Base-by-base conservation (phyloP, 2,888 invertebrate species). In the Patella ulyssiponensis region DNA sequence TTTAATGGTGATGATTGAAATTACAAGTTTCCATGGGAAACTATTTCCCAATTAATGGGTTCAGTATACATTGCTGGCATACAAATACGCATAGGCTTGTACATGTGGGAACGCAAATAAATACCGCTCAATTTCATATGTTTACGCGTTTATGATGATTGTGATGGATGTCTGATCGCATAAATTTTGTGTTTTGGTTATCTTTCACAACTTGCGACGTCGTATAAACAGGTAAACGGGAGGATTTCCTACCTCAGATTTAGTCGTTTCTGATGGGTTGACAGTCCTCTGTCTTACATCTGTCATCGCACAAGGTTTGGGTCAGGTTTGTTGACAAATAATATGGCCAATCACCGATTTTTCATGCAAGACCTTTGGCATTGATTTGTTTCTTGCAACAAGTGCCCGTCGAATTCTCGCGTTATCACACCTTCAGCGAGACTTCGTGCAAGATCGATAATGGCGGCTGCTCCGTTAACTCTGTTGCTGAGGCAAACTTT, bases 401-500 rank as follows among this genome's bases (percentile, higher is more conserved):
- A 58, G 58, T 74, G 74, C 33, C n/a, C 75, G 44, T 71, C 27
- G 71, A 70, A 52, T 2, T 78, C 77, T 53, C 77, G 77, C 44
- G 51, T 51, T 69, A 44, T 23, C 77, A 23, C 77, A 52, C 64
- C 23, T 27, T 15, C 3, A n/a, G n/a, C 74, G 77, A 58, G 77
- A 78, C 11, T 64, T 64, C 20, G 23, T 58, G 52, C 23, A 56
- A 71, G 17, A 51, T 77, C 75, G 71, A 77, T 79, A 77, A 79
- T 79, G 79, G 79, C 79, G 72, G 75, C 77, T 72, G 73, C 79
- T 73, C 75, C 79, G 69, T 33, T 79, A 33, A 77, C 75, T 56
- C 69, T 79, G 69, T 75, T 79, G 79, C 75, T 79, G 44, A 53
- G 79, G 79, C 74, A 75, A 74, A 77, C 72, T 77, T 75, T 79